Conservation (phyloP, 2,888 invertebrate species). For the Crocallis elinguaria region DNA sequence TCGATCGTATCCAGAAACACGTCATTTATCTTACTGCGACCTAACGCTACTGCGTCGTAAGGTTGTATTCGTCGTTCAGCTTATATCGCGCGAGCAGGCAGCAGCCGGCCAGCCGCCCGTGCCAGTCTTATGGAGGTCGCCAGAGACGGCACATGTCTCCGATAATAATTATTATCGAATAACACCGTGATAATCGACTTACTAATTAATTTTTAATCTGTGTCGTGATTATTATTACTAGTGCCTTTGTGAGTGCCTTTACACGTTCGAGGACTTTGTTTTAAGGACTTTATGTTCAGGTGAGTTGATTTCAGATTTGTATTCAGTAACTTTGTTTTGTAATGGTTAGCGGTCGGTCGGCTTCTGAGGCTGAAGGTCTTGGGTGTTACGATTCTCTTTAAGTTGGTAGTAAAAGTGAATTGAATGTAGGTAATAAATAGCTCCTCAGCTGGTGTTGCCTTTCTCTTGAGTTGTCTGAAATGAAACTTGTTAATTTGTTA, state of each 20-base stretch:
- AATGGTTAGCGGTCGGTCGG: conserved; percentile 3
- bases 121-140: conserved; percentile 7
- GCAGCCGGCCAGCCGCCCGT: background rate
- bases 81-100: conserved; percentile 4
- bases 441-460: too few species aligned
- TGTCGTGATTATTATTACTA: conserved; percentile 16
- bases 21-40: conserved; percentile 10
- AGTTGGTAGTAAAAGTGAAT: too few species aligned
- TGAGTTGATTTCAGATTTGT: conserved; percentile 8
- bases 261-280: conserved; percentile 1
- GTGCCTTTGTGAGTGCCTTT: conserved; percentile 29
- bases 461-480: too few species aligned
- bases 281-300: conserved; percentile 23
- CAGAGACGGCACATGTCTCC: conserved; percentile 3
- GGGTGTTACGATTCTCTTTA: background rate
- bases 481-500: too few species aligned
- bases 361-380: conserved; percentile 6
- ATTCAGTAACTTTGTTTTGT: conserved; percentile 11
- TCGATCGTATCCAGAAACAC: too few species aligned
- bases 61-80: conserved; percentile 11
- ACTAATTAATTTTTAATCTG: conserved; percentile 14
- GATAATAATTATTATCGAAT: background rate
- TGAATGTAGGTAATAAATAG: too few species aligned
- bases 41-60: conserved; percentile 11
- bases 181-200: background rate